Evolutionary conservation across 1,140 invertebrate genomes (phyloP).

Genomic region (Hormaphis cornu): DNA sequence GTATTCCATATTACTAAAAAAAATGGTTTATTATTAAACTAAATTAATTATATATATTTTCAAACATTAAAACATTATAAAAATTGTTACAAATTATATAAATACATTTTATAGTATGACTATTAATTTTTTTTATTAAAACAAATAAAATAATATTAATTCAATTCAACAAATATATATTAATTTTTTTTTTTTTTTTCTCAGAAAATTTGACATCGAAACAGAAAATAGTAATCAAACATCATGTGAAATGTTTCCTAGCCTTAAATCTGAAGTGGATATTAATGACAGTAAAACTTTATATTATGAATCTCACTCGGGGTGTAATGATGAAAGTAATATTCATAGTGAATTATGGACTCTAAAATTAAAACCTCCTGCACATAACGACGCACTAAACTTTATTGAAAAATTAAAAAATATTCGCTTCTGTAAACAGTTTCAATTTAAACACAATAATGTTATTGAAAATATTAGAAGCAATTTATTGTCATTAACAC

Average conservation of each 20-base stretch:
- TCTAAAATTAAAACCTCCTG: neutral
- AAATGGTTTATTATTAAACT: too few species aligned
- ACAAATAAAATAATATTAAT: too few species aligned
- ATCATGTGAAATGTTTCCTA: neutral
- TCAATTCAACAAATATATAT: neutral
- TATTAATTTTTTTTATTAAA: too few species aligned
- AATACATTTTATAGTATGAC: too few species aligned
- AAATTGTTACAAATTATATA: too few species aligned
- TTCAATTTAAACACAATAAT: neutral
- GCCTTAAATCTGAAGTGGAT: neutral
- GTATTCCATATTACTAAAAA: too few species aligned
- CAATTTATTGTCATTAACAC: neutral
- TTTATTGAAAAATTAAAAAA: neutral
- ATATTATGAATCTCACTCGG: neutral
- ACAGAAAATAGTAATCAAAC: neutral
- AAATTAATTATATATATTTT: too few species aligned
- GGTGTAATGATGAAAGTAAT: neutral
- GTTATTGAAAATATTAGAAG: constrained; percentile 14
- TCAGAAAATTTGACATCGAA: neutral
- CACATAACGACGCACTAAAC: neutral
- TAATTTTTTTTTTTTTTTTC: neutral
- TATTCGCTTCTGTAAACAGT: neutral
- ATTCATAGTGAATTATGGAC: neutral
- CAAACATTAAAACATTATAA: too few species aligned
- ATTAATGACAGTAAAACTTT: neutral